Evolutionary conservation across 2,797 vertebrate genomes (phyloP).

Genomic region (Clarias pachynema): DNA sequence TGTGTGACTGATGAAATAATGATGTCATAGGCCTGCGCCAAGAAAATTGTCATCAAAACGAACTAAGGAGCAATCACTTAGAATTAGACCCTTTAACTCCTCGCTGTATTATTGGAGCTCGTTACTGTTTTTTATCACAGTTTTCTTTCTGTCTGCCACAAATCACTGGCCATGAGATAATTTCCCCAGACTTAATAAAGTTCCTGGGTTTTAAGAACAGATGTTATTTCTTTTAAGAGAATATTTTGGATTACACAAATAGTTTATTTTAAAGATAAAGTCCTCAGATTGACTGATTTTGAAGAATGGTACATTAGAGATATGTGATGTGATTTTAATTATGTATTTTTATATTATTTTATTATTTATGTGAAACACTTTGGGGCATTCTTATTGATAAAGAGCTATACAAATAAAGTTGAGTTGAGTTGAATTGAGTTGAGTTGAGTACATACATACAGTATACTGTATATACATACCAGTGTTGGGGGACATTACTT

Average conservation of each 20-base stretch:
- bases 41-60: slow-evolving; percentile 43
- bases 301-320: not conserved
- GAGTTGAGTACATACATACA: too few relatives aligned
- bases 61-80: slow-evolving; percentile 45
- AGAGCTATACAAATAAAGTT: too few relatives aligned
- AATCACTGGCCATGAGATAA: slow-evolving; percentile 13
- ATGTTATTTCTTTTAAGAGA: not conserved
- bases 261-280: not conserved
- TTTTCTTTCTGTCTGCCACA: slow-evolving; percentile 32
- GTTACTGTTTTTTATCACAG: slow-evolving; percentile 36
- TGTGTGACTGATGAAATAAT: slow-evolving; percentile 49
- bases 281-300: not conserved
- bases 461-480: not conserved
- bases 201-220: not conserved
- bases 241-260: not conserved
- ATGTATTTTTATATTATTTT: too few relatives aligned
- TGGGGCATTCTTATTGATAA: too few relatives aligned
- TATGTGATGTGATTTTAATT: not conserved
- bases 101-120: slow-evolving; percentile 40
- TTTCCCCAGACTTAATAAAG: slow-evolving; percentile 27
- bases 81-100: slow-evolving; percentile 39
- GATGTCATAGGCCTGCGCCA: slow-evolving; percentile 47
- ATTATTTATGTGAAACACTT: too few relatives aligned
- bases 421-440: not conserved
- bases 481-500: too few relatives aligned